Percentiles rank a stretch among this genome's conserved stretches.
These are phyloP conservation scores for Pollenia labialis DNA, from an alignment of 2,888 invertebrate species.

Conservation along the genomic window DNA sequence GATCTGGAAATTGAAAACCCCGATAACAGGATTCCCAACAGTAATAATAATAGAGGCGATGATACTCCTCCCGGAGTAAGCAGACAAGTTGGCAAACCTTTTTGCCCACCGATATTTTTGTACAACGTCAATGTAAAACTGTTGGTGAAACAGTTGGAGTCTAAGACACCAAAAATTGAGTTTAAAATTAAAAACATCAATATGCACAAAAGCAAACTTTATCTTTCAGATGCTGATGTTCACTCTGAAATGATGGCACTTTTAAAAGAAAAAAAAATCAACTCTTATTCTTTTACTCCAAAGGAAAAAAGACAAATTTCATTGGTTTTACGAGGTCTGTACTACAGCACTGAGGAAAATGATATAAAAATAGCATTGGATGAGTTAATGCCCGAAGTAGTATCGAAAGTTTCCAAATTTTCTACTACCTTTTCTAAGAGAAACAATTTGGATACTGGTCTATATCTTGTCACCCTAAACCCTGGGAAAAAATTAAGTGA, in stretches of 20 bases:
- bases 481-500: neutral
- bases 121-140: neutral
- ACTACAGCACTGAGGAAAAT: neutral
- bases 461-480: neutral
- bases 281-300: neutral
- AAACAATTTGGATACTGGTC: neutral
- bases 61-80: too few relatives aligned
- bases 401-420: neutral
- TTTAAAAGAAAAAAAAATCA: too few relatives aligned
- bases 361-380: neutral
- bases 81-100: neutral
- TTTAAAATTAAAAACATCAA: conserved; percentile 33
- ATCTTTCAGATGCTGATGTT: too few relatives aligned
- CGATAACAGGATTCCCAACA: neutral
- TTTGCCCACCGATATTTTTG: neutral
- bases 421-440: neutral
- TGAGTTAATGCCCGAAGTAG: neutral
- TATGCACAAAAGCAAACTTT: neutral
- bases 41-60: too few relatives aligned
- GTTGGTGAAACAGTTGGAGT: neutral
- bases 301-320: neutral
- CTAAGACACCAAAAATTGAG: neutral
- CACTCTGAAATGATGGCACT: too few relatives aligned
- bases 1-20: neutral
- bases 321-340: neutral